These are phyloP conservation scores for Chionoecetes opilio DNA, from an alignment of 1,140 invertebrate species.

Conservation along the genomic window DNA sequence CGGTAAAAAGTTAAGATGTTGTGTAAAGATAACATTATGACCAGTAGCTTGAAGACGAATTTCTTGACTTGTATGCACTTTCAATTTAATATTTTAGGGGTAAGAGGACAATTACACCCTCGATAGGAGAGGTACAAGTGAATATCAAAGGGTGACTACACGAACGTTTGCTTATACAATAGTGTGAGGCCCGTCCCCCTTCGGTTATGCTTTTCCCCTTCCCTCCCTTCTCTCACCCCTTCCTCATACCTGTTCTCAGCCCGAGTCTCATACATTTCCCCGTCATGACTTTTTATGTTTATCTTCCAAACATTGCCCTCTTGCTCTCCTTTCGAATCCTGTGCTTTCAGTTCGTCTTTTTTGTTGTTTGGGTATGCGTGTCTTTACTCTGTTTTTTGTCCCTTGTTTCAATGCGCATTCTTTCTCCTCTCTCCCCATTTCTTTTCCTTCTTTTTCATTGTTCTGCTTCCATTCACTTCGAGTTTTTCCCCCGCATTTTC, in stretches of 20 bases:
- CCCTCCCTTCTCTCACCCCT: not conserved
- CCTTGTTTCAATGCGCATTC: not conserved
- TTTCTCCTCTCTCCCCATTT: not conserved
- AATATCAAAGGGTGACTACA: no score
- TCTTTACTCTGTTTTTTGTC: not conserved
- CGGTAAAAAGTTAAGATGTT: no score
- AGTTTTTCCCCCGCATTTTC: no score
- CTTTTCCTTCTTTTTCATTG: not conserved
- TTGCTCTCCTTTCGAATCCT: not conserved
- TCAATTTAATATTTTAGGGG: no score
- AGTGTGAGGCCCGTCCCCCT: no score
- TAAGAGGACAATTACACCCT: no score
- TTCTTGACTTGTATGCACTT: no score
- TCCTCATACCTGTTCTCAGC: not conserved
- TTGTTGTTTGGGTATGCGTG: not conserved
- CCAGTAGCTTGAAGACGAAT: no score
- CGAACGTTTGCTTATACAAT: no score
- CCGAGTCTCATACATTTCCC: not conserved
- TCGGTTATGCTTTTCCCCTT: no score
- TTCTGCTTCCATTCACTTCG: not conserved
- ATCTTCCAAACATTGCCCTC: not conserved
- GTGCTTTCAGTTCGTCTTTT: not conserved
- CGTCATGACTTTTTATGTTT: not conserved
- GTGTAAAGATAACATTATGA: no score
- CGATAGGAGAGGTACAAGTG: no score